Evolutionary conservation across 2,797 vertebrate genomes (phyloP), one percentile per base, ranked within the genome.

Genomic region (Sphaeramia orbicularis): DNA sequence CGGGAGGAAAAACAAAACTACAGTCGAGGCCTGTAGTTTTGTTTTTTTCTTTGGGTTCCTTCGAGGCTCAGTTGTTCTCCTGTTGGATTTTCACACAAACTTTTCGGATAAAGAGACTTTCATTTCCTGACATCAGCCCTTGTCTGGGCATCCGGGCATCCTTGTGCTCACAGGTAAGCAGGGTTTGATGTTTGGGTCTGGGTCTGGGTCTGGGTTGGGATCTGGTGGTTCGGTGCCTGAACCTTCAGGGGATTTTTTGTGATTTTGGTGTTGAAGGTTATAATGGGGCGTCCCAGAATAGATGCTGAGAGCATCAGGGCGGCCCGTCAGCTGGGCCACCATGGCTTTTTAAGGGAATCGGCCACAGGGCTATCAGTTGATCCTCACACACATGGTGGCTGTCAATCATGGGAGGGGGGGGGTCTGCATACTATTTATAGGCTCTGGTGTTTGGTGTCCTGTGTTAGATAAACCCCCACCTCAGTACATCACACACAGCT

Each of bases 311-410:
- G 94, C 95, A 95, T 90, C 89, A 85, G 76, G 71, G 83, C 92
- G 95, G 94, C 92, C 94, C 91, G 71, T 80, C 92, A 92, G 93
- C 94, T 92, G 90, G 90, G 89, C 80, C 10, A 81, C 84, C 80
- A 97, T 98, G 96, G 94, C 98, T 99, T 99, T 99, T 99, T 99
- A 99, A 98, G 97, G 98, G 95, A 97, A 99, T 98, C 95, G 90
- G 87, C 94, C 89, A 94, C 89, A 83, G 90, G 63, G 91, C 88
- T 91, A 96, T 97, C 95, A 95, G 91, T 95, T 95, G 93, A 95
- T 91, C 55, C 91, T 84, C 86, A 92, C 93, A 93, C 97, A 98
- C 95, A 97, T 99, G 97, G 94, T 94, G 89, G 58, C 95, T 99
- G 97, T 98, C 95, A 92, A 91, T 92, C 93, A 95, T 93, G 56